Base-by-base conservation (phyloP, 2,888 invertebrate genomes). In the Cancer borealis region DNA sequence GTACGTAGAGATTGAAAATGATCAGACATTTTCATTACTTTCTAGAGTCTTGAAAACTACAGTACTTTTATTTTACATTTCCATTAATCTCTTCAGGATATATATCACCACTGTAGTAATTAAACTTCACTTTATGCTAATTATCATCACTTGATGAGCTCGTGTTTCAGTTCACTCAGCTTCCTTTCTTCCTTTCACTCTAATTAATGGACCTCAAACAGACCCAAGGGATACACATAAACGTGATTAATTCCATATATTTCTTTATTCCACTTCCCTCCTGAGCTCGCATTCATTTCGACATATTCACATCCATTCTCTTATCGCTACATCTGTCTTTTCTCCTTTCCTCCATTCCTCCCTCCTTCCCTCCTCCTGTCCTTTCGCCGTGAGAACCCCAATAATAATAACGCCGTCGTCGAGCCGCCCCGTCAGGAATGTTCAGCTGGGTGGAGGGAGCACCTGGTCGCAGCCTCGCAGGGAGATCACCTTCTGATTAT, bases 401-500 rank as follows among this genome's bases (percentile, higher is more conserved):
- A 30, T 79, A 79, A 79, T 79, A 79, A 79, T 79, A 79, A 30
- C 66, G 66, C 26, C 46, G 45, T 26, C 60, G 91, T 14, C 45
- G 30, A n/a, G 45, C 66, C 45, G 73, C n/a, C 21, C 17, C 17
- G 91, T 54, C 45, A 60, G 73, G 54, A 54, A 60, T 45, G 91
- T 60, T 26, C 45, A 60, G 45, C 30, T 45, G 73, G 60, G 91
- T 39, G 30, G 88, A 47, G 46, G 46, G 47, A 88, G 88, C 88
- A 88, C 88, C 88, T 88, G 88, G 88, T 47, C 88, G 88, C 46
- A 79, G 79, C 79, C 79, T 49, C 91, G 45, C 60, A 92, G 39
- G 73, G 46, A 92, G 92, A 79, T 79, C 46, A 92, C 39, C 46
- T 17, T n/a, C 73, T 26, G 92, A 92, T 92, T 79, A 92, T 79